Evolutionary conservation across 2,888 invertebrate genomes (phyloP).

Genomic region (Uloborus plumipes): DNA sequence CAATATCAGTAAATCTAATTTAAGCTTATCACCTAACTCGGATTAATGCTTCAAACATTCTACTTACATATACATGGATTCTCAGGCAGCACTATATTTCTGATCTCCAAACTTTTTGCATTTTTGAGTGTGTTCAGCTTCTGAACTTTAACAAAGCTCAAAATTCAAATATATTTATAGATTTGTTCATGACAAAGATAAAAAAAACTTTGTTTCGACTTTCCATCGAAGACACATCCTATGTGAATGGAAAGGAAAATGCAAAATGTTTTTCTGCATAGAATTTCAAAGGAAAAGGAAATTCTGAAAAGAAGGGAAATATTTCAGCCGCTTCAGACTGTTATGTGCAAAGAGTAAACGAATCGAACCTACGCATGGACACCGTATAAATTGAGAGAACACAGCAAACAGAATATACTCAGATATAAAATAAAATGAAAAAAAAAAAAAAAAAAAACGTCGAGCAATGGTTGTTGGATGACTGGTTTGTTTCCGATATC

Average conservation of each 20-base stretch:
- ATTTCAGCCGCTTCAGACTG: background rate
- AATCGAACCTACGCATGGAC: slow-evolving; percentile 4
- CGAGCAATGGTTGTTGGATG: background rate
- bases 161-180: too few species aligned
- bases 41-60: too few species aligned
- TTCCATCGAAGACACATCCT: background rate
- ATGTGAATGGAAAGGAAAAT: background rate
- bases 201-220: slow-evolving; percentile 1
- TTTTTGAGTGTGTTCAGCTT: too few species aligned
- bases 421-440: background rate
- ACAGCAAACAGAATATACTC: slow-evolving; percentile 8
- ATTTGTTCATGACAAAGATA: too few species aligned
- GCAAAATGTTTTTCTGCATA: slow-evolving; percentile 1
- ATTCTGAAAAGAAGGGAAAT: background rate
- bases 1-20: too few species aligned
- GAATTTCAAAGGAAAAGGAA: background rate
- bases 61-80: too few species aligned
- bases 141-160: too few species aligned
- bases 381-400: slow-evolving; percentile 16
- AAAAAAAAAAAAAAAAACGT: background rate
- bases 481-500: background rate
- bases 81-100: too few species aligned
- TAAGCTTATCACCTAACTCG: too few species aligned
- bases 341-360: slow-evolving; percentile 16
- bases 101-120: too few species aligned